These are phyloP conservation scores for Dicrurus megarhynchus DNA, from an alignment of 2,113 vertebrate genomes.

Conservation along the genomic window DNA sequence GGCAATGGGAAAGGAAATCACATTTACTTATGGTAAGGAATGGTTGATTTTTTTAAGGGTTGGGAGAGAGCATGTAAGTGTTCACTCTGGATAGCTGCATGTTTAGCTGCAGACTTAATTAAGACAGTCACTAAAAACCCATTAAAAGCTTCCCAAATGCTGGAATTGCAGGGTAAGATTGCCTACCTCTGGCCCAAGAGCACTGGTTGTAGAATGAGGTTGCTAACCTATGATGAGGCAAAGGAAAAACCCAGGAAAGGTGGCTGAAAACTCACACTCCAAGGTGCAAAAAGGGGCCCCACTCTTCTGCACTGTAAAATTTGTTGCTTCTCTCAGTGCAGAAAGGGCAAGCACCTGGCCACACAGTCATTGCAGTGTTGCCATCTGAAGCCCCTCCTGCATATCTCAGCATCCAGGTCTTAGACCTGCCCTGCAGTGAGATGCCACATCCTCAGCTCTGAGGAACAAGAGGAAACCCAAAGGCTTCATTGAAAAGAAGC, in stretches of 20 bases:
- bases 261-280: neutral
- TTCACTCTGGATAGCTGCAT: neutral
- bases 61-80: neutral
- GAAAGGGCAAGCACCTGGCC: neutral
- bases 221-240: neutral
- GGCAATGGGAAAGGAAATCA: neutral
- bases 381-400: neutral
- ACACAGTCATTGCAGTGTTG: neutral
- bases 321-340: neutral
- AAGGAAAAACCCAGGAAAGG: neutral
- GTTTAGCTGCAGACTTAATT: neutral
- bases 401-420: rapidly evolving
- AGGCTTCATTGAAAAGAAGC: neutral
- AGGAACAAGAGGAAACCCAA: neutral
- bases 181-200: neutral
- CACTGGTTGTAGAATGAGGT: neutral
- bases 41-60: neutral
- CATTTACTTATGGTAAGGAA: neutral
- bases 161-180: neutral
- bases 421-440: neutral
- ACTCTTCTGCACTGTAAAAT: neutral
- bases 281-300: neutral
- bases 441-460: neutral
- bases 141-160: neutral
- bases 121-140: neutral